Conservation (phyloP, 2,113 vertebrate genomes). For the Corynorhinus townsendii region DNA sequence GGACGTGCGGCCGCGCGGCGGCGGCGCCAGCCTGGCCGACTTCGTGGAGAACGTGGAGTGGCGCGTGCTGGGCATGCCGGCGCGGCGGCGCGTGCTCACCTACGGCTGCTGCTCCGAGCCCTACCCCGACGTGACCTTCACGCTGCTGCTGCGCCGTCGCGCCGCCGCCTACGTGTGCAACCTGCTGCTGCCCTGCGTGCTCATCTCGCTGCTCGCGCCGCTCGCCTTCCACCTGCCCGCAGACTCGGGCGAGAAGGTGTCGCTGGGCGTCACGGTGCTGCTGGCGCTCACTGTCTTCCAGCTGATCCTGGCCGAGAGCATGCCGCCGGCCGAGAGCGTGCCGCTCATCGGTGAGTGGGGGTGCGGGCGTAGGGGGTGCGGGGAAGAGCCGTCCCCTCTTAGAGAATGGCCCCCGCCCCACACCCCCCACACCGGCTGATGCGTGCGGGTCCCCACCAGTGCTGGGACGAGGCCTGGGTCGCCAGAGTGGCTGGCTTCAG, state of each 20-base stretch:
- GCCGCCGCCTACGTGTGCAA: slow-evolving; percentile 94
- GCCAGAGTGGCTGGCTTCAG: fast-evolving
- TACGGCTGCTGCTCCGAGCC: slow-evolving; percentile 94
- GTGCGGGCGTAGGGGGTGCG: neutral
- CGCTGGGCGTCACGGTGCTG: slow-evolving; percentile 91
- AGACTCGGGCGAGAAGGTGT: slow-evolving; percentile 93
- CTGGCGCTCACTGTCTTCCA: slow-evolving; percentile 94
- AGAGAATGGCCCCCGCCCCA: too few relatives aligned
- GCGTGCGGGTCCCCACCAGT: fast-evolving
- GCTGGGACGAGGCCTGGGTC: fast-evolving
- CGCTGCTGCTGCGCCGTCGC: slow-evolving; percentile 85
- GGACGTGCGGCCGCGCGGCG: slow-evolving; percentile 83
- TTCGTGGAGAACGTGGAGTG: slow-evolving; percentile 94
- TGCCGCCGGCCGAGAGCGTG: slow-evolving; percentile 92
- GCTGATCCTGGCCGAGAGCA: slow-evolving; percentile 92
- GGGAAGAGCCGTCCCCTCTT: neutral
- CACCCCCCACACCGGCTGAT: neutral
- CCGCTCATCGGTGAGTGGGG: slow-evolving; percentile 89
- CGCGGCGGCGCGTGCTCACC: slow-evolving; percentile 82
- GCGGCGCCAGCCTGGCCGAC: slow-evolving; percentile 85
- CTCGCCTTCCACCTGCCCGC: slow-evolving; percentile 93
- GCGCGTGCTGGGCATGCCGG: slow-evolving; percentile 91
- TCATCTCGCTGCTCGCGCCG: slow-evolving; percentile 92
- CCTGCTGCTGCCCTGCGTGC: slow-evolving; percentile 91
- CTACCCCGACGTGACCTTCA: slow-evolving; percentile 93